Percentiles rank a stretch among this genome's conserved stretches.
These are phyloP conservation scores for Ceyx melanurus DNA, from an alignment of 2,113 vertebrate genomes.

Conservation along the genomic window DNA sequence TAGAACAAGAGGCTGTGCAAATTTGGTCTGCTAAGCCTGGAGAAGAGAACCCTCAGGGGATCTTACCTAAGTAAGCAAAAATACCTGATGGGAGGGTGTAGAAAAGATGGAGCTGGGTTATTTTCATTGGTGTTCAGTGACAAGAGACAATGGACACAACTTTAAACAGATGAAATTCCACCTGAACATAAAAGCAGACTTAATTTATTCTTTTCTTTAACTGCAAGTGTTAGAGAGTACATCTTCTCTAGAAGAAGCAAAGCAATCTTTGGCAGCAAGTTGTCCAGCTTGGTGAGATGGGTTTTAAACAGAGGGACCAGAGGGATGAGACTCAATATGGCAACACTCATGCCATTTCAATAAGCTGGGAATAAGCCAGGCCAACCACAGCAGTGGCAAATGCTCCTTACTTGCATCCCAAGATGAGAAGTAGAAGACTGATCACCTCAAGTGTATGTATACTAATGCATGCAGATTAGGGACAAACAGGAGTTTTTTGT, in stretches of 20 bases:
- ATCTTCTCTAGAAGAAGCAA: neutral
- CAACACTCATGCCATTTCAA: neutral
- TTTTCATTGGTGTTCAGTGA: neutral
- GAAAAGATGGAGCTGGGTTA: neutral
- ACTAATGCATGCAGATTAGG: neutral
- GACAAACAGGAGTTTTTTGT: neutral
- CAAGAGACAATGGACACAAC: neutral
- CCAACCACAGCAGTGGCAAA: neutral
- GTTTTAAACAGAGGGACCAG: neutral
- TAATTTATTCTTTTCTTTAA: neutral
- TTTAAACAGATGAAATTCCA: neutral
- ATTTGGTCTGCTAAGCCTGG: neutral
- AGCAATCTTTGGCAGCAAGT: neutral
- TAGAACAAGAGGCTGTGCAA: accelerated
- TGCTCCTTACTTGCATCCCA: neutral
- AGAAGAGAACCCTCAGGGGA: neutral
- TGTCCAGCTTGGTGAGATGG: neutral
- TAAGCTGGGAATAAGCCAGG: neutral
- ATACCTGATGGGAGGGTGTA: neutral
- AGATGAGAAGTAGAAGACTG: neutral
- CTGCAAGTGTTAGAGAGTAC: neutral
- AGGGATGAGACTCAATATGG: neutral
- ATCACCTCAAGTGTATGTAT: neutral
- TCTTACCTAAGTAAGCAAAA: neutral
- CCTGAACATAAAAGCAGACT: neutral